Evolutionary conservation across 1,140 invertebrate species (phyloP).

Genomic region (Cardiocondyla obscurior): DNA sequence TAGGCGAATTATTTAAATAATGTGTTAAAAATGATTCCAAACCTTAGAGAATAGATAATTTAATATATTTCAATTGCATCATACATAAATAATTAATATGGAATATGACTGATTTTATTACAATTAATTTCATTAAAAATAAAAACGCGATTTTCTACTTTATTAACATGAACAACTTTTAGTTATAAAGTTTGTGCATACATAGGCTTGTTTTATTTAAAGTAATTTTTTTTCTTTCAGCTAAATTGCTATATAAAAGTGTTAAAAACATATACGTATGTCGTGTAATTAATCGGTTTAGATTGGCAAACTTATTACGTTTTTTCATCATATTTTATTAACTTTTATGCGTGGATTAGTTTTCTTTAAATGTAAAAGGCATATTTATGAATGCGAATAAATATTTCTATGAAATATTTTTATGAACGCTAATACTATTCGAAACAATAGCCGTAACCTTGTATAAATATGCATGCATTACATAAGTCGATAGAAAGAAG

Average conservation of each 20-base stretch:
- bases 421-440: background rate
- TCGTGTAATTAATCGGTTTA: too few species aligned
- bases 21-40: background rate
- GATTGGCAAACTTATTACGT: too few species aligned
- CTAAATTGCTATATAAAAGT: too few species aligned
- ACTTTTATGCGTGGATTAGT: background rate
- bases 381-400: too few species aligned
- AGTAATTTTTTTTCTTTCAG: too few species aligned
- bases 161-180: background rate
- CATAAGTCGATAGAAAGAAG: conserved; percentile 31
- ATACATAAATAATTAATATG: background rate
- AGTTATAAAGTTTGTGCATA: too few species aligned
- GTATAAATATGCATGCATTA: conserved; percentile 31
- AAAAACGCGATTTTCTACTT: background rate
- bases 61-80: too few species aligned
- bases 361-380: background rate
- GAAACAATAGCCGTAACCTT: conserved; percentile 7
- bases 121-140: background rate
- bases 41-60: background rate
- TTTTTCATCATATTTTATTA: too few species aligned
- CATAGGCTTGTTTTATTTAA: too few species aligned
- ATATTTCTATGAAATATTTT: too few species aligned
- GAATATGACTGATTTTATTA: too few species aligned
- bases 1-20: background rate
- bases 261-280: too few species aligned